These are phyloP conservation scores for Syngnathus floridae DNA, from an alignment of 2,113 vertebrate species.

Conservation along the genomic window DNA sequence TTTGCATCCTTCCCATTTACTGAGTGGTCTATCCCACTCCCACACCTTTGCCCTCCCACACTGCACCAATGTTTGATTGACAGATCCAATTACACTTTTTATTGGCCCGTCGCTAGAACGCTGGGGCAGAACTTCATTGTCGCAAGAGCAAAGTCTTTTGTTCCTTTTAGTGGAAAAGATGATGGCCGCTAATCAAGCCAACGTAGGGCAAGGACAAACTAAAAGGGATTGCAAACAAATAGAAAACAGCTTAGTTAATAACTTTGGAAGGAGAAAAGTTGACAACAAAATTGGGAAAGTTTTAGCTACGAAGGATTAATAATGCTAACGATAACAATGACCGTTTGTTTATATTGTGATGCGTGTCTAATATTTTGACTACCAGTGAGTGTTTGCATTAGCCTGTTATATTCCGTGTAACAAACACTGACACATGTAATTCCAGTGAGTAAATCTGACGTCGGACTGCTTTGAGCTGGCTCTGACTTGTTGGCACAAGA, in stretches of 20 bases:
- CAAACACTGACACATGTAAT: slow-evolving; percentile 55
- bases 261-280: slow-evolving; percentile 13
- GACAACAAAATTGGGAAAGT: slow-evolving; percentile 5
- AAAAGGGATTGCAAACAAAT: not conserved
- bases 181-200: slow-evolving; percentile 56
- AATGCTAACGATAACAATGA: not conserved
- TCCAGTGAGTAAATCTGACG: slow-evolving; percentile 13
- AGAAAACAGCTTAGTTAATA: not conserved
- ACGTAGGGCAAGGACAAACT: slow-evolving; percentile 43
- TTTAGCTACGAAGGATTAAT: slow-evolving; percentile 7
- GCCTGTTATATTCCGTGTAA: slow-evolving; percentile 39
- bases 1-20: slow-evolving; percentile 8
- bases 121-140: slow-evolving; percentile 70
- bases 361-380: slow-evolving; percentile 1
- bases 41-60: slow-evolving; percentile 24
- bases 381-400: slow-evolving; percentile 30
- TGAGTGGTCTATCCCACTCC: slow-evolving; percentile 37
- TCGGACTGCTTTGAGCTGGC: slow-evolving; percentile 8
- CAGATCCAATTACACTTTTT: slow-evolving; percentile 74
- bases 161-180: slow-evolving; percentile 62
- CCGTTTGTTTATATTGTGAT: slow-evolving; percentile 16
- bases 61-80: slow-evolving; percentile 62
- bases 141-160: slow-evolving; percentile 62
- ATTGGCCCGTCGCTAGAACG: slow-evolving; percentile 66
- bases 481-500: slow-evolving; percentile 37